Conservation (phyloP, 2,113 vertebrate species). For the Raja brachyura region DNA sequence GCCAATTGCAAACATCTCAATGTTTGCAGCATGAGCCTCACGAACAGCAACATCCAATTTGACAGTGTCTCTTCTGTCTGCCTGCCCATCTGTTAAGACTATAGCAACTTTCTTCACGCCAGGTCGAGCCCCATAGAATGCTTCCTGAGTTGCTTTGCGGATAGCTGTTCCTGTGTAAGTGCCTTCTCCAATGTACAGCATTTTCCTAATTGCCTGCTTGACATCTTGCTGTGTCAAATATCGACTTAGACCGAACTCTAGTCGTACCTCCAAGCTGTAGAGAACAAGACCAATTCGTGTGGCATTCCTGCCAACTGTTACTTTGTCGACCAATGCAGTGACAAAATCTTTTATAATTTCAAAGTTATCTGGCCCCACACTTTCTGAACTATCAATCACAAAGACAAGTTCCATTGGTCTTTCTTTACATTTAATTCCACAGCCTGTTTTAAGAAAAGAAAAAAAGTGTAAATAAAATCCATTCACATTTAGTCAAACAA, state of each 20-base stretch:
- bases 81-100: slow-evolving; percentile 79
- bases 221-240: slow-evolving; percentile 68
- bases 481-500: slow-evolving; percentile 15
- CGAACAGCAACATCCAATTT: slow-evolving; percentile 74
- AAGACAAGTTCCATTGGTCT: slow-evolving; percentile 89
- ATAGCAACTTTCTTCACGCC: slow-evolving; percentile 78
- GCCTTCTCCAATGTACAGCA: slow-evolving; percentile 81
- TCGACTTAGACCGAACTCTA: slow-evolving; percentile 74
- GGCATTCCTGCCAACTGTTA: slow-evolving; percentile 75
- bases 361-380: slow-evolving; percentile 84
- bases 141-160: slow-evolving; percentile 76
- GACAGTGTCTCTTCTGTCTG: slow-evolving; percentile 76
- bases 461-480: not conserved
- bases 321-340: slow-evolving; percentile 73
- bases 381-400: slow-evolving; percentile 88
- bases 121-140: slow-evolving; percentile 67
- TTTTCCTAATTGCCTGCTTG: slow-evolving; percentile 75
- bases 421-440: slow-evolving; percentile 82
- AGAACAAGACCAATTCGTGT: slow-evolving; percentile 79
- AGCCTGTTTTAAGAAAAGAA: slow-evolving; percentile 60
- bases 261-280: slow-evolving; percentile 74
- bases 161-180: slow-evolving; percentile 83
- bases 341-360: slow-evolving; percentile 88
- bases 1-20: slow-evolving; percentile 83
- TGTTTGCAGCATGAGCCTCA: slow-evolving; percentile 78